Percentiles rank a stretch among this genome's conserved stretches.
These are phyloP conservation scores for Nasua narica DNA, from an alignment of 2,797 vertebrate genomes.

Conservation along the genomic window DNA sequence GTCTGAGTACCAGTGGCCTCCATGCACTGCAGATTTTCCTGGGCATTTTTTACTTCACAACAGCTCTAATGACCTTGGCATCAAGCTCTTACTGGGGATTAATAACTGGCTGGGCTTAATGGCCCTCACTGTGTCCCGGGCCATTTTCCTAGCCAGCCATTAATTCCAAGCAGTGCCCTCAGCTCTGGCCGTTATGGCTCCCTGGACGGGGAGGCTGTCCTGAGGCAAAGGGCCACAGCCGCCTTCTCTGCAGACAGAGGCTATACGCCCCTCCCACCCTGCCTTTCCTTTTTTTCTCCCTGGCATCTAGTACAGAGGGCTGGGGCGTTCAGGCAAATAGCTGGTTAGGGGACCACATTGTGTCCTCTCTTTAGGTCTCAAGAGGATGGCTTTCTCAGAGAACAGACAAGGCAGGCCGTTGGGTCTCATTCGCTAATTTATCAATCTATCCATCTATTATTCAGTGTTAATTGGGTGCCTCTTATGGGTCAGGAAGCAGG, in stretches of 20 bases:
- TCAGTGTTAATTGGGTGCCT: neutral
- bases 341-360: neutral
- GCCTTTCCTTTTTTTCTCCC: neutral
- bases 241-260: constrained; percentile 17
- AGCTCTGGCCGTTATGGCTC: constrained; percentile 70
- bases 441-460: neutral
- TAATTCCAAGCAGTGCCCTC: constrained; percentile 77
- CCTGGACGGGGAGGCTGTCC: constrained; percentile 60
- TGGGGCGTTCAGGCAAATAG: neutral
- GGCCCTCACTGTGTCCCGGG: constrained; percentile 81
- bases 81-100: constrained; percentile 77
- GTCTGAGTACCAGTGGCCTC: neutral
- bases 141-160: constrained; percentile 80
- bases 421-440: neutral
- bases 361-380: neutral
- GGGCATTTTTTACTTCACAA: constrained; percentile 57
- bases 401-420: neutral
- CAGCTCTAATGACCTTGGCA: constrained; percentile 81
- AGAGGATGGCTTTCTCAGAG: neutral
- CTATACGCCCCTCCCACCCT: neutral
- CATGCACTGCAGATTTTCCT: neutral
- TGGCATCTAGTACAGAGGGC: neutral
- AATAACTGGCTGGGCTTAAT: constrained; percentile 82
- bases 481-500: neutral
- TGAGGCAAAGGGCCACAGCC: neutral